Percentiles rank a stretch among this genome's conserved stretches.
Conservation (phyloP, 2,888 invertebrate genomes). For the Acanthoscelides obtectus region DNA sequence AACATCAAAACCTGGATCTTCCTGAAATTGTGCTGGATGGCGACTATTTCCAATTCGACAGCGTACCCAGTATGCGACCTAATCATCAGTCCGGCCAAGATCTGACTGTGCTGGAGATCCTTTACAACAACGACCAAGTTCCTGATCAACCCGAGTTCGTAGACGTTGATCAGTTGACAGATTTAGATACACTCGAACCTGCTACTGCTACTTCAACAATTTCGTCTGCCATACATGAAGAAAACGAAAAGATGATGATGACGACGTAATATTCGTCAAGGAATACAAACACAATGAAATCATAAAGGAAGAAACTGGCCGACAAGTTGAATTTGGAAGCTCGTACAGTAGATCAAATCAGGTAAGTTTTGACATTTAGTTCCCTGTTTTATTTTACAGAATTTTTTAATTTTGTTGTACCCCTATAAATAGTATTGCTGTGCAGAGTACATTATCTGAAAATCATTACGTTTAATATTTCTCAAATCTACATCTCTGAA, state of each 20-base stretch:
- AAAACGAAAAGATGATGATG: conserved; percentile 20
- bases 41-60: conserved; percentile 13
- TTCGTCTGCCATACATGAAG: neutral
- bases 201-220: neutral
- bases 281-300: conserved; percentile 20
- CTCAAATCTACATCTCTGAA: neutral
- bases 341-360: neutral
- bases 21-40: conserved; percentile 13
- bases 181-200: conserved; percentile 2
- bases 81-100: conserved; percentile 11
- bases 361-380: neutral
- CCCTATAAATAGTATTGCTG: too few relatives aligned
- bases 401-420: too few relatives aligned
- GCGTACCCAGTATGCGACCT: neutral
- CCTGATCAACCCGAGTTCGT: conserved; percentile 24
- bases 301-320: neutral
- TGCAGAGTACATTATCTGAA: too few relatives aligned
- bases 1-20: conserved; percentile 7
- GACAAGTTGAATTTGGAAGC: neutral
- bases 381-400: too few relatives aligned
- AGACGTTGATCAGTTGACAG: conserved; percentile 25
- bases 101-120: conserved; percentile 15
- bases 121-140: conserved; percentile 8
- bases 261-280: conserved; percentile 27
- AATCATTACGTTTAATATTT: neutral